Conservation (phyloP, 1,140 invertebrate species). For the Ceratitis capitata region DNA sequence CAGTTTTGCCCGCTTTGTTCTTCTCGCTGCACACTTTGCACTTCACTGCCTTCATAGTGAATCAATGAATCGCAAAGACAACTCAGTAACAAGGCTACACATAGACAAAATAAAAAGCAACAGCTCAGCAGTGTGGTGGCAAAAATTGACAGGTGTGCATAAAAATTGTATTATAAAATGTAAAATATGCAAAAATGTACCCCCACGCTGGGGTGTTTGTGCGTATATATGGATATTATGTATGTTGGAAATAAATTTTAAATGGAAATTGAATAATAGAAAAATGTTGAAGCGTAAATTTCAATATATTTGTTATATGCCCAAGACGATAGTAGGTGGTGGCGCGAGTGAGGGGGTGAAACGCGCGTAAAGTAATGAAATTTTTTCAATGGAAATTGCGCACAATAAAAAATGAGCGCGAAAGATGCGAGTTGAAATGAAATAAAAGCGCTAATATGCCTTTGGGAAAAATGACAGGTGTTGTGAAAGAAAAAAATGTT, state of each 20-base stretch:
- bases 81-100: background rate
- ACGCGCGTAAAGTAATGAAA: background rate
- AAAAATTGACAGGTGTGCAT: constrained; percentile 33
- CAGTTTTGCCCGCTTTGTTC: background rate
- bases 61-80: constrained; percentile 19
- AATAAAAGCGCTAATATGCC: background rate
- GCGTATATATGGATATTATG: background rate
- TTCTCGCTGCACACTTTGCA: background rate
- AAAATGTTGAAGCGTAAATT: constrained; percentile 19
- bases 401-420: background rate
- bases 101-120: background rate
- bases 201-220: background rate
- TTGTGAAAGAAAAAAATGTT: background rate
- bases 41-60: background rate
- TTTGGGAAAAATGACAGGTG: background rate
- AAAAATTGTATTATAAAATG: constrained; percentile 18
- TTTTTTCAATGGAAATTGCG: background rate
- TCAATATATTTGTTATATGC: background rate
- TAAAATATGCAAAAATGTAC: constrained; percentile 12
- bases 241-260: constrained; percentile 17
- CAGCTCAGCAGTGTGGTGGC: background rate
- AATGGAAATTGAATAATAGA: constrained; percentile 35
- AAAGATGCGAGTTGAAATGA: background rate
- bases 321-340: background rate
- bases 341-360: background rate